Percentiles rank a stretch among this genome's conserved stretches.
These are phyloP conservation scores for Donacobius atricapilla DNA, from an alignment of 2,113 vertebrate genomes.

Conservation along the genomic window DNA sequence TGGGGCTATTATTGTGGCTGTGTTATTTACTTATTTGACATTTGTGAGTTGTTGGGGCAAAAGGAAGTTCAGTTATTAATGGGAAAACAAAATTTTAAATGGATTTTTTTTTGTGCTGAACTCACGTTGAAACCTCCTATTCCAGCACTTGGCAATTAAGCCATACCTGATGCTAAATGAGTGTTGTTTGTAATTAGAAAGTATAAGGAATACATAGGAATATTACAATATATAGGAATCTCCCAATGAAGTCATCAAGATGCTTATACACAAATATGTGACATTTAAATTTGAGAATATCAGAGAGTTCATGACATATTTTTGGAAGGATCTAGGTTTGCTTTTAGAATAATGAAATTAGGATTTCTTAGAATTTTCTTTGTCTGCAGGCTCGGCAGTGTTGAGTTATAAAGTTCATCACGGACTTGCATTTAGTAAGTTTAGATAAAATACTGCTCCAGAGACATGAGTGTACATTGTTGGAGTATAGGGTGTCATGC, in stretches of 20 bases:
- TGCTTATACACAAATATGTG: accelerated
- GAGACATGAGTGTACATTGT: not conserved
- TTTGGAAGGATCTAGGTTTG: not conserved
- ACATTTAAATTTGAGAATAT: not conserved
- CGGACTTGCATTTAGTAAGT: not conserved
- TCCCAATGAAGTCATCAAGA: not conserved
- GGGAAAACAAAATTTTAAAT: not conserved
- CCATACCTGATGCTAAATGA: slow-evolving; percentile 25
- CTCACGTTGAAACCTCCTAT: not conserved
- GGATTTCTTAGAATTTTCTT: not conserved
- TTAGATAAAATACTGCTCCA: not conserved
- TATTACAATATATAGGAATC: too few relatives aligned
- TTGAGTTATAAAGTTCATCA: not conserved
- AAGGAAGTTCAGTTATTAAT: slow-evolving; percentile 9
- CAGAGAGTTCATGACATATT: accelerated
- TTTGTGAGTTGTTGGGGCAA: not conserved
- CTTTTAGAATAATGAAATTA: not conserved
- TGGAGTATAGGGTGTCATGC: not conserved
- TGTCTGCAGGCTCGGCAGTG: not conserved
- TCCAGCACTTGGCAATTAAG: not conserved
- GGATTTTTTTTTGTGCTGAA: not conserved
- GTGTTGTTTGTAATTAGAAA: slow-evolving; percentile 47
- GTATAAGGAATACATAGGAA: not conserved
- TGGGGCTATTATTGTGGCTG: slow-evolving; percentile 22
- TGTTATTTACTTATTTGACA: slow-evolving; percentile 36